A percentile compares a stretch with the other conserved stretches of the same genome.
phyloP scores from a whole-genome alignment of 2,113 vertebrate genomes.

The Vimba vimba region DNA sequence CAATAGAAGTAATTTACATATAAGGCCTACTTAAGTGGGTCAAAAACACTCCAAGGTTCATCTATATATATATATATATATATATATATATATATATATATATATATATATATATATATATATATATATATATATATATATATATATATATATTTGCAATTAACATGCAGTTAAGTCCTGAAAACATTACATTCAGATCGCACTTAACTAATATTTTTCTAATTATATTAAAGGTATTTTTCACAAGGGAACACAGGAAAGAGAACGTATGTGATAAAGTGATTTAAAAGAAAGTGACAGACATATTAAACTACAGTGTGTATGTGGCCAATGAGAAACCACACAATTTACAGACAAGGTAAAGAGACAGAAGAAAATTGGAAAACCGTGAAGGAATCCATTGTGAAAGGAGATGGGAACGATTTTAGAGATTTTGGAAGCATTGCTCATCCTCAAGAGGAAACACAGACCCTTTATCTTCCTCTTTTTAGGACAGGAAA shows the following conservation, averaged over 20 bases:
- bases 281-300: neutral
- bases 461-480: conserved; percentile 62
- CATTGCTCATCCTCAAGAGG: conserved; percentile 66
- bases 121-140: no score
- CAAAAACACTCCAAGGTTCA: neutral
- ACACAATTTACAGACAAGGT: neutral
- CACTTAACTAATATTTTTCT: no score
- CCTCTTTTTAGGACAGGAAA: conserved; percentile 72
- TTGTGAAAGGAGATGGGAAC: conserved; percentile 28
- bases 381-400: neutral
- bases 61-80: no score
- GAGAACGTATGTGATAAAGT: neutral
- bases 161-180: no score
- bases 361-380: conserved; percentile 37
- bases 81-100: no score
- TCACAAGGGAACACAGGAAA: neutral
- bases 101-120: no score
- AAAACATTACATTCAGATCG: no score
- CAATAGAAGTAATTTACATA: neutral
- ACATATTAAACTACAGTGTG: neutral
- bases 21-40: no score
- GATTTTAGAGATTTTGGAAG: conserved; percentile 41
- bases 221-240: neutral
- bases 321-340: neutral
- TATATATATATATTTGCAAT: neutral